Evolutionary conservation across 2,888 invertebrate species (phyloP), one percentile per base, ranked within the genome.

Genomic region (Apamea crenata): DNA sequence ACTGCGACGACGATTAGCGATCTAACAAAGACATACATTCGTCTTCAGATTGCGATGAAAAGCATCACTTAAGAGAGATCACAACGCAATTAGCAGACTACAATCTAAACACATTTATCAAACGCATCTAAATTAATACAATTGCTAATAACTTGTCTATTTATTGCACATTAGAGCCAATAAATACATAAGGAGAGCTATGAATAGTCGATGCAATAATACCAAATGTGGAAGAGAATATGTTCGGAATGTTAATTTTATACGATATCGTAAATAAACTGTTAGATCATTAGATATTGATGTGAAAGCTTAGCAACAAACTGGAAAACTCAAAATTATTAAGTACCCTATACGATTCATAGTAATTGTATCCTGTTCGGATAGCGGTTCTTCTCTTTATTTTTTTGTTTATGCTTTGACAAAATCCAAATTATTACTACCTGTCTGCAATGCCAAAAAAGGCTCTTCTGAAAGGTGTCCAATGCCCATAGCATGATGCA

Each of bases 1-100:
- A 56, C 53, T 63, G 14, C 29, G 14, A 67, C 61, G 16, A 14
- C 21, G 1, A 50, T 40, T 25, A 56, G 18, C 47, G 16, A 36
- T 29, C 44, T 29, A 56, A 85, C 81, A 76, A 84, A 74, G 56
- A 65, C 16, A n/a, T 16, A 8, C 16, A 77, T 85, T 72, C 5
- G 82, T 74, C 67, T 36, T 68, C 44, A 36, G 44, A 69, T 66
- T 65, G 36, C 47, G 66, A 71, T 84, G 86, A 77, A 77, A 81
- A 44, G 36, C 44, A 50, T 59, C 50, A 25, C 61, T 81, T 66
- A 81, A 25, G 56, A 75, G 69, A 81, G 44, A 81, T 56, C 44
- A 74, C 21, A 47, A 25, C 40, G 53, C 36, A 71, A 59, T 81
- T 63, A 61, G 56, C 21, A 59, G 63, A 67, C 59, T 59, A 44